Conservation (phyloP, 2,797 vertebrate species). For the Margarornis squamiger region DNA sequence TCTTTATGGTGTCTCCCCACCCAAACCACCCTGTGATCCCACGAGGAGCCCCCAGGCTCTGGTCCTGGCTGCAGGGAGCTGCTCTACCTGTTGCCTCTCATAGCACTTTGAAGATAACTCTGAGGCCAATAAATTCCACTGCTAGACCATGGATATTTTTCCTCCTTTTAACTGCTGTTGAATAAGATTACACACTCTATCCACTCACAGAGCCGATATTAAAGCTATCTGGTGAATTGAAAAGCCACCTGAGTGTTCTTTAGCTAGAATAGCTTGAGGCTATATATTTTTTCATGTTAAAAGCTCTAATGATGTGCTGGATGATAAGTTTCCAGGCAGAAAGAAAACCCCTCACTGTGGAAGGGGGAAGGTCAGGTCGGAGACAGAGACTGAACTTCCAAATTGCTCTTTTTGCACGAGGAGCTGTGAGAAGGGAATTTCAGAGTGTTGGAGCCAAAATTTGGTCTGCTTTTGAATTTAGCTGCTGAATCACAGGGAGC, state of each 20-base stretch:
- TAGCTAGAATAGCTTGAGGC: slow-evolving; percentile 26
- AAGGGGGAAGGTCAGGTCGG: slow-evolving; percentile 45
- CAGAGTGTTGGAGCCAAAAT: not conserved
- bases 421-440: slow-evolving; percentile 37
- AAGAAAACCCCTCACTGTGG: slow-evolving; percentile 4
- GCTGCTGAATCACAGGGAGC: not conserved
- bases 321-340: slow-evolving; percentile 50
- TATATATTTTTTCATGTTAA: slow-evolving; percentile 57
- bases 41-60: not conserved
- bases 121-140: slow-evolving; percentile 9
- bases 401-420: slow-evolving; percentile 36
- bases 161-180: slow-evolving; percentile 41
- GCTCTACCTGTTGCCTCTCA: not conserved
- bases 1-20: not conserved
- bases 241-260: slow-evolving; percentile 60
- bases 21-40: not conserved
- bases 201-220: slow-evolving; percentile 26
- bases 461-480: slow-evolving; percentile 19
- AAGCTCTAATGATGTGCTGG: slow-evolving; percentile 61
- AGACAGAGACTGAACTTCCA: slow-evolving; percentile 43
- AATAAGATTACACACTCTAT: slow-evolving; percentile 35
- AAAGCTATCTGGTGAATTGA: slow-evolving; percentile 47
- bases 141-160: not conserved
- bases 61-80: not conserved
- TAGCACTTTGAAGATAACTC: not conserved